phyloP scores from a whole-genome alignment of 2,888 invertebrate genomes.

The Caenorhabditis zanzibari region DNA sequence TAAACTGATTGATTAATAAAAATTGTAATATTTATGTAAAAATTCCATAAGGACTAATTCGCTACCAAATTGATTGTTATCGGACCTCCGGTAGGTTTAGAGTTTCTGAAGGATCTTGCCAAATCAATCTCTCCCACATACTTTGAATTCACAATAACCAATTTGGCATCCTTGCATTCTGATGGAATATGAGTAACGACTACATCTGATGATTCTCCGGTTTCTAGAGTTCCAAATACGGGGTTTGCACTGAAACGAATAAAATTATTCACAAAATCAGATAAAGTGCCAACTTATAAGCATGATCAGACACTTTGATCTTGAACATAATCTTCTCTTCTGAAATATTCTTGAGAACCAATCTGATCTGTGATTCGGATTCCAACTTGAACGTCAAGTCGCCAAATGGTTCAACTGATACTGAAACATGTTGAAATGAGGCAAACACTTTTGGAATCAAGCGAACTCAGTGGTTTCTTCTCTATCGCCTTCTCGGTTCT shows the following conservation, averaged over 20 bases:
- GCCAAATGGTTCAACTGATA: constrained; percentile 5
- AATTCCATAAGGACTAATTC: background rate
- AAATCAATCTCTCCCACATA: constrained; percentile 13
- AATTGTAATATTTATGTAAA: background rate
- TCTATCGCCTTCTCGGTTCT: background rate
- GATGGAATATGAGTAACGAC: constrained; percentile 10
- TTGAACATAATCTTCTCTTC: constrained; percentile 14
- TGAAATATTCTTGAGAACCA: background rate
- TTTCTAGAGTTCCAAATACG: constrained; percentile 6
- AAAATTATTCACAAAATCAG: background rate
- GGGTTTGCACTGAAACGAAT: background rate
- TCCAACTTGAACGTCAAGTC: constrained; percentile 14
- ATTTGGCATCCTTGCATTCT: constrained; percentile 9
- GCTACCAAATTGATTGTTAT: background rate
- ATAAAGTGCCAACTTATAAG: background rate
- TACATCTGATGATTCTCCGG: constrained; percentile 5
- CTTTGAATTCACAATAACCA: constrained; percentile 19
- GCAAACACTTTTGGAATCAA: background rate
- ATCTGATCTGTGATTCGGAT: constrained; percentile 11
- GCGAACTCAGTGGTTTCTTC: constrained; percentile 7
- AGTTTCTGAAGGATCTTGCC: constrained; percentile 6
- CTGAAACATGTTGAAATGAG: background rate
- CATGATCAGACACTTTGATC: constrained; percentile 10
- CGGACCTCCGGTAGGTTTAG: constrained; percentile 10
- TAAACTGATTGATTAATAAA: constrained; percentile 12